A percentile compares a stretch with the other conserved stretches of the same genome.
Evolutionary conservation across 53 echinoderm and acorn worm genomes (phyloP).

Genomic region (Henricia sp.): DNA sequence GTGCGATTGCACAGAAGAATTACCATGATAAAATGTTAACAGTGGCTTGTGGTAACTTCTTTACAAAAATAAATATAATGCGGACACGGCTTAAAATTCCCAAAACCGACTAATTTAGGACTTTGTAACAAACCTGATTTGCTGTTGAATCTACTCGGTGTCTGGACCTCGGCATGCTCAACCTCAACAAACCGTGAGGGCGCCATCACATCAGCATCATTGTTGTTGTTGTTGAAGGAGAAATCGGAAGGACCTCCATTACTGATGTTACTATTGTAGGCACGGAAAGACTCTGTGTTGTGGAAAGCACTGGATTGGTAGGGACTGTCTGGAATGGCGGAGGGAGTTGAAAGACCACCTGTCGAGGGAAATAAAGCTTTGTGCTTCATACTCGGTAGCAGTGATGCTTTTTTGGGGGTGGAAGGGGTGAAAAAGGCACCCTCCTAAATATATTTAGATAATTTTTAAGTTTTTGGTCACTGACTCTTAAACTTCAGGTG

Average conservation of each 20-base stretch:
- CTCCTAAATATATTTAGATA: too few relatives aligned
- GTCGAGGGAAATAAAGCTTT: neutral
- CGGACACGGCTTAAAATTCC: too few relatives aligned
- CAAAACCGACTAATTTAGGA: neutral
- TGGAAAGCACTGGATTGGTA: slow-evolving; percentile 43
- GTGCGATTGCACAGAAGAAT: too few relatives aligned
- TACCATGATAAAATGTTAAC: too few relatives aligned
- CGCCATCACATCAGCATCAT: neutral
- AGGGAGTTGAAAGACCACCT: slow-evolving; percentile 26
- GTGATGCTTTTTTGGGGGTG: too few relatives aligned
- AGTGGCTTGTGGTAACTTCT: too few relatives aligned
- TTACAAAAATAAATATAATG: too few relatives aligned
- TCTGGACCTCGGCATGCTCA: slow-evolving; percentile 37
- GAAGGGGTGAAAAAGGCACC: too few relatives aligned
- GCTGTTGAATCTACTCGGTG: slow-evolving; percentile 43
- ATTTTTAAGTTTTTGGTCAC: too few relatives aligned
- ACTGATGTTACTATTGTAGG: slow-evolving; percentile 37
- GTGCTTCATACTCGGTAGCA: too few relatives aligned
- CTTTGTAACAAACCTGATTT: slow-evolving; percentile 19
- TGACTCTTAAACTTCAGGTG: too few relatives aligned
- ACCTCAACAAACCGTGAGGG: slow-evolving; percentile 33
- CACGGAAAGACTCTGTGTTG: slow-evolving; percentile 25
- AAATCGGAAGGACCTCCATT: slow-evolving; percentile 23
- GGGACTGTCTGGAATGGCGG: neutral
- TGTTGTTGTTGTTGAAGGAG: slow-evolving; percentile 72